These are phyloP conservation scores for Nerophis lumbriciformis DNA, from an alignment of 2,113 vertebrate species.

Conservation along the genomic window DNA sequence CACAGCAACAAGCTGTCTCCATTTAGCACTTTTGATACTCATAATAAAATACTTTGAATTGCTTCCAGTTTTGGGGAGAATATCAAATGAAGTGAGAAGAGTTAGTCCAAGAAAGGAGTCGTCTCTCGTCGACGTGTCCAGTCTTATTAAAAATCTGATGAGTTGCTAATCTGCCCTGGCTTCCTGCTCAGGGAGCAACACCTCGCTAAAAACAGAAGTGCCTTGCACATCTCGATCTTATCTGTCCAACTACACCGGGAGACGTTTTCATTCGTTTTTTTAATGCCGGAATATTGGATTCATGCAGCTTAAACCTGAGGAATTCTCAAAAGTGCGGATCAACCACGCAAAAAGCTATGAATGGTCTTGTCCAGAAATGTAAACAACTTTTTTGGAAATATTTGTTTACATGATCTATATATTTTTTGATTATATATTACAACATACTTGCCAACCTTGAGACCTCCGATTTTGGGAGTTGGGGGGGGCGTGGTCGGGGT, in stretches of 20 bases:
- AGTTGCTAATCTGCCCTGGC: constrained; percentile 1
- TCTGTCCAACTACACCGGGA: neutral
- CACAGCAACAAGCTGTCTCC: neutral
- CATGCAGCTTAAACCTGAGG: neutral
- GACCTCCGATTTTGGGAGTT: too few relatives aligned
- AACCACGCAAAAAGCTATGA: neutral
- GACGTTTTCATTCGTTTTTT: constrained; percentile 7
- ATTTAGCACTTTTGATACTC: constrained; percentile 1
- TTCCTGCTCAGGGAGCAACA: neutral
- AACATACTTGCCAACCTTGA: too few relatives aligned
- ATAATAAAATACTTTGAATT: constrained; percentile 2
- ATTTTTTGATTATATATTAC: too few relatives aligned
- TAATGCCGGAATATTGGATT: neutral
- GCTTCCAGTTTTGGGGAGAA: neutral
- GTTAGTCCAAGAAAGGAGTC: constrained; percentile 2
- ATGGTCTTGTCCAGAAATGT: neutral
- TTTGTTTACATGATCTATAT: too few relatives aligned
- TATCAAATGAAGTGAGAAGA: neutral
- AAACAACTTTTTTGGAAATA: neutral
- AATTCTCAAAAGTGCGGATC: neutral
- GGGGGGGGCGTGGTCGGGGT: too few relatives aligned
- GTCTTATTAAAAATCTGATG: constrained; percentile 6
- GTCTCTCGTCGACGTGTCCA: neutral
- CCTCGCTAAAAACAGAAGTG: constrained; percentile 1
- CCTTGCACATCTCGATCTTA: constrained; percentile 6